Evolutionary conservation across 2,113 vertebrate genomes (phyloP), one percentile per base, ranked within the genome.

Genomic region (Hippotragus niger): DNA sequence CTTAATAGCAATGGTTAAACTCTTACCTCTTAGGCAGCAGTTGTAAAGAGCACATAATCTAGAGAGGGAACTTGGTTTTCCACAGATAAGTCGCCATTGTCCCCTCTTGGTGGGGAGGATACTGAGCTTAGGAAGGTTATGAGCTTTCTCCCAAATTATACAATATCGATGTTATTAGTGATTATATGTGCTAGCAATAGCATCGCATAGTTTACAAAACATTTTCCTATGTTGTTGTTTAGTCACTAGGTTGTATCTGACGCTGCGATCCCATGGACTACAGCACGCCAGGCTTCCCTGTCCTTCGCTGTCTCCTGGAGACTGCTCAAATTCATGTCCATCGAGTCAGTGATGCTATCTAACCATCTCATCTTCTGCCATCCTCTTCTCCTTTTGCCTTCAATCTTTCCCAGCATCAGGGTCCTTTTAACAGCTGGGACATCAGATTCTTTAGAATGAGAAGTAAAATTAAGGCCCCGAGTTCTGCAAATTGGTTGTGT

Each of bases 11-110:
- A 0, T 40, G 7, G 67, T 52, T 58, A 64, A 36, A 87, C 14
- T 23, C 17, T 2, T 71, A 6, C 3, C 27, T 45, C 25, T 29
- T 47, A 12, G 60, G 36, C 10, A 47, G 11, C 7, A 3, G 5
- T 57, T 27, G 1, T 40, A 16, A 57, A 36, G 8, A 45, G 23
- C 29, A 19, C 0, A 1, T 40, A 9, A 3, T 21, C 60, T 43
- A 0, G 1, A 36, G 23, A 53, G 43, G 36, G 29, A 29, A 16
- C 3, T 58, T n/a, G 15, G 15, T 27, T 84, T 84, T 89, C 78
- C 11, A 4, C 1, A 1, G 5, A 2, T 27, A 23, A 47, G 19
- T 13, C 19, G n/a, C 25, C 36, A 0, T 76, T 47, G 5, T 40
- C 31, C 33, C 16, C 21, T 15, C 11, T 16, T n/a, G 15, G 1